Conservation (phyloP, 2,113 vertebrate species). For the Amia ocellicauda region DNA sequence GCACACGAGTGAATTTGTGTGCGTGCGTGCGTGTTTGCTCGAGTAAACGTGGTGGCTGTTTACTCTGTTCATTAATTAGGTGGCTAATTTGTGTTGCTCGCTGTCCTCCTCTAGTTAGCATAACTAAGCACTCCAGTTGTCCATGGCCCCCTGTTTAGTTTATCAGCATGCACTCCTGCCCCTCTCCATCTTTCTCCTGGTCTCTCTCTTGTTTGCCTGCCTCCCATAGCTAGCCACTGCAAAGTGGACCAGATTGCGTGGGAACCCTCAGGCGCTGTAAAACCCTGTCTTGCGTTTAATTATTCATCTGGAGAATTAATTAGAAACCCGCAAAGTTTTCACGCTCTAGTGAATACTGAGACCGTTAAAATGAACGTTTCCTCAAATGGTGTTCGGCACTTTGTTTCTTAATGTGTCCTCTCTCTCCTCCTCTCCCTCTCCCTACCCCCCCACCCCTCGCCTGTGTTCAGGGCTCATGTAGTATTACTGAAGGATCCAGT, state of each 20-base stretch:
- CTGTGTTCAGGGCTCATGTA: not conserved
- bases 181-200: not conserved
- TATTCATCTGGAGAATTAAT: slow-evolving; percentile 25
- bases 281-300: slow-evolving; percentile 13
- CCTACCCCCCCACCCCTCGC: not conserved
- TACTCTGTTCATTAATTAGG: too few relatives aligned
- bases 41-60: too few relatives aligned
- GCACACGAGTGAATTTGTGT: too few relatives aligned
- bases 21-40: too few relatives aligned
- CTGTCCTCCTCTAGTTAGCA: too few relatives aligned
- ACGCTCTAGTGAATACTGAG: slow-evolving; percentile 19
- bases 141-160: too few relatives aligned
- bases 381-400: not conserved
- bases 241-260: too few relatives aligned
- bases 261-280: too few relatives aligned
- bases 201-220: not conserved
- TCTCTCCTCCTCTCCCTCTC: slow-evolving; percentile 3
- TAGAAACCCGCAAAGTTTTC: slow-evolving; percentile 21
- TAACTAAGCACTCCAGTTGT: too few relatives aligned
- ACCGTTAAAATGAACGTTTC: slow-evolving; percentile 14
- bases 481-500: not conserved
- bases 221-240: not conserved
- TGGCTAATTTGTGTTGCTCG: too few relatives aligned
- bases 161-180: not conserved
- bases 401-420: not conserved